Base-by-base conservation (phyloP, 1,140 invertebrate species). In the Protaetia brevitarsis region DNA sequence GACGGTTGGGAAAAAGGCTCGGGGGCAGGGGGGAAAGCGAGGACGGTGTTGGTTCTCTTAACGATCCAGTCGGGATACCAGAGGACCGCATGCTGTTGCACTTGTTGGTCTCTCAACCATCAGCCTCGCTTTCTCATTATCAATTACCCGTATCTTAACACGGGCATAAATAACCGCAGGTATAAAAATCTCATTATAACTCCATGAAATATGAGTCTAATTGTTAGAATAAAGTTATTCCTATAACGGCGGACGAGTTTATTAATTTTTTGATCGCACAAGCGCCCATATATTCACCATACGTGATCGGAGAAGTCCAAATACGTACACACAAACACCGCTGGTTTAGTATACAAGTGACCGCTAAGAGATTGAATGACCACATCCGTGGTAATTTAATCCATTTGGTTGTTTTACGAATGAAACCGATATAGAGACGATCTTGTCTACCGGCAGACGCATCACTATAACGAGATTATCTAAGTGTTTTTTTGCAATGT, bases 81-180 rank as follows among this genome's bases (percentile, higher is more conserved):
- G 30, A 36, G 26, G 62, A 45, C 59, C 67, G 13, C 67, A 58
- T 65, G 66, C 66, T 68, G 66, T 26, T 66, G 51, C 26, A 23
- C 63, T 58, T 51, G 34, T 34, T 59, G 63, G 45, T 63, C 63
- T 10, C 36, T 65, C 64, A 65, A 65, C 64, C 51, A 65, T 29
- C 63, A 30, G 56, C 5, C 29, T 26, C n/a, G 41, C 37, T 70
- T 74, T 59, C 72, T 74, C 71, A 71, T 74, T 74, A 71, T 73
- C 71, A 74, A 74, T 74, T 74, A 74, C 70, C 71, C 68, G 68
- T 73, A 71, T 71, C 69, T 71, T 71, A 70, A 69, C 72, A 67
- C 66, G 66, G 31, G 62, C 72, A 73, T 73, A 74, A 74, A 73
- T 74, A 72, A 73, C 68, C 61, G 37, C 67, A 66, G 64, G 68